Evolutionary conservation across 2,888 invertebrate genomes (phyloP).

Genomic region (Chymomyza amoena): DNA sequence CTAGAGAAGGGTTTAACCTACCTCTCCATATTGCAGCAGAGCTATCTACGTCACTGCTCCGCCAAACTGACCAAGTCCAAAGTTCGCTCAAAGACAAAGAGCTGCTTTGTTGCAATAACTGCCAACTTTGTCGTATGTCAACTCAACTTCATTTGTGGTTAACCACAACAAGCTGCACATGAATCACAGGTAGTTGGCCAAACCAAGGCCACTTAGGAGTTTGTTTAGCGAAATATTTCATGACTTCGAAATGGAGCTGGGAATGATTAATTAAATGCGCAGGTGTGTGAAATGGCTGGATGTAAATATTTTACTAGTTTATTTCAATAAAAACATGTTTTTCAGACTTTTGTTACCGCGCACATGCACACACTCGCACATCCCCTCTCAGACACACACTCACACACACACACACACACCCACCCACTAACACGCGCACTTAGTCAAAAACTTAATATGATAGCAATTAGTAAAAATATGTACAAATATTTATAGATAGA

Average conservation of each 20-base stretch:
- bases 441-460: constrained; percentile 34
- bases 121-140: neutral
- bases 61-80: no score
- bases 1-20: no score
- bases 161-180: neutral
- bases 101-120: neutral
- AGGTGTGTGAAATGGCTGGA: constrained; percentile 20
- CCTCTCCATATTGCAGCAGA: no score
- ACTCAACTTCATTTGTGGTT: neutral
- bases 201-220: neutral
- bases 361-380: constrained; percentile 13
- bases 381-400: constrained; percentile 10
- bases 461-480: constrained; percentile 61
- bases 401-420: constrained; percentile 13
- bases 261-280: neutral
- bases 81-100: neutral
- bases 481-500: constrained; percentile 61
- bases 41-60: neutral
- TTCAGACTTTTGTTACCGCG: constrained; percentile 66
- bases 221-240: neutral
- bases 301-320: constrained; percentile 69
- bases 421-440: neutral
- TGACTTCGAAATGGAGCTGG: neutral
- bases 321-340: constrained; percentile 70
- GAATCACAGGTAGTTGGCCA: neutral